Conservation (phyloP, 2,888 invertebrate species). For the Zootermopsis nevadensis region DNA sequence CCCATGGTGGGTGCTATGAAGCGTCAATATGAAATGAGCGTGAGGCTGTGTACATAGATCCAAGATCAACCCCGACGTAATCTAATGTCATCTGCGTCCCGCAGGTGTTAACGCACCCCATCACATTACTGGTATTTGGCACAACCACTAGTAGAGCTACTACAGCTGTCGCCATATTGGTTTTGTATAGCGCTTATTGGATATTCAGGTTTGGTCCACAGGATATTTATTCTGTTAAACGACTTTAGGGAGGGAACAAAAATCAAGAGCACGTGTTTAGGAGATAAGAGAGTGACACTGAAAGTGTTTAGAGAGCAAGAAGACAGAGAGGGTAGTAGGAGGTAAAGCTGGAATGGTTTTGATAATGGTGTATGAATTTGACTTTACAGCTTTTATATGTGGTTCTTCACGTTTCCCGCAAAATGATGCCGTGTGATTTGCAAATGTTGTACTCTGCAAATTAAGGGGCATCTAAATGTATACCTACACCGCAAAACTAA, state of each 20-base stretch:
- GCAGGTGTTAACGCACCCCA: conserved; percentile 21
- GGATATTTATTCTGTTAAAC: conserved; percentile 9
- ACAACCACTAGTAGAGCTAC: conserved; percentile 24
- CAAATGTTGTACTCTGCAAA: not conserved
- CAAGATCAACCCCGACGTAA: not conserved
- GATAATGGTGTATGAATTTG: not conserved
- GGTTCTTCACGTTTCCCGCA: not conserved
- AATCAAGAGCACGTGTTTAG: not conserved
- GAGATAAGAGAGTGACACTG: not conserved
- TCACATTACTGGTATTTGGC: conserved; percentile 32
- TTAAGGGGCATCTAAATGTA: too few species aligned
- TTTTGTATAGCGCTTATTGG: conserved; percentile 32
- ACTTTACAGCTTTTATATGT: not conserved
- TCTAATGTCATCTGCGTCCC: conserved; percentile 28
- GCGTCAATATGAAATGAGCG: conserved; percentile 1
- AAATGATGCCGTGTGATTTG: conserved; percentile 4
- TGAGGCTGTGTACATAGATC: not conserved
- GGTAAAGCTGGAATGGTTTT: not conserved
- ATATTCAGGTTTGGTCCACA: conserved; percentile 26
- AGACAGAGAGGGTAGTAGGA: not conserved
- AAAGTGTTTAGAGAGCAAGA: not conserved
- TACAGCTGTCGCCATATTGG: conserved; percentile 31
- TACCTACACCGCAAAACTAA: too few species aligned
- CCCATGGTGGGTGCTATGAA: not conserved
- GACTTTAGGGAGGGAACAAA: not conserved